Evolutionary conservation across 2,888 invertebrate genomes (phyloP).

Genomic region (Drosophila leonis): DNA sequence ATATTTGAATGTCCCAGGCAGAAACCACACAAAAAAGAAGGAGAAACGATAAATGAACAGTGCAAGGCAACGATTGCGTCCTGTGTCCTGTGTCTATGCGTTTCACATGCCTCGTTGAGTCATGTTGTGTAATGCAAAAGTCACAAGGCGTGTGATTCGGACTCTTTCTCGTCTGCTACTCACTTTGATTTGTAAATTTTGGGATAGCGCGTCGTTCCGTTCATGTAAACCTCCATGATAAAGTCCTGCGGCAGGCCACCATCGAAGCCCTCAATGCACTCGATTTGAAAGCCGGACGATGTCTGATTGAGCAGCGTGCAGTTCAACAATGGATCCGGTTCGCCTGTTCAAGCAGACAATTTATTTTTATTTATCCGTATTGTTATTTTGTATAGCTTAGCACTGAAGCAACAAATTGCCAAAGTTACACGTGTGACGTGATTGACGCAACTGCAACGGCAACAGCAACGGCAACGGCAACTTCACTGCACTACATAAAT

Average conservation of each 20-base stretch:
- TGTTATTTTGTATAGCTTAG: conserved; percentile 36
- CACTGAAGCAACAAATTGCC: conserved; percentile 67
- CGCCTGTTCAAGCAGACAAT: conserved; percentile 86
- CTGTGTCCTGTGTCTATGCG: conserved; percentile 32
- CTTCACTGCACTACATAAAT: conserved; percentile 13
- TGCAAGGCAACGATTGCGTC: conserved; percentile 16
- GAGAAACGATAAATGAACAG: conserved; percentile 63
- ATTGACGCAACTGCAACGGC: conserved; percentile 37
- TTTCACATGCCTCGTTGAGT: conserved; percentile 66
- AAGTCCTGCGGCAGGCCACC: conserved; percentile 91
- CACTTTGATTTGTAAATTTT: conserved; percentile 85
- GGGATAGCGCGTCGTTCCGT: conserved; percentile 85
- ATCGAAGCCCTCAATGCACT: conserved; percentile 91
- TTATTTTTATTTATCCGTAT: conserved; percentile 28
- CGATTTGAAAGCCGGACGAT: conserved; percentile 89
- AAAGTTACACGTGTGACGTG: conserved; percentile 48
- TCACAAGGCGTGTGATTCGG: conserved; percentile 75
- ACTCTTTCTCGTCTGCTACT: conserved; percentile 51
- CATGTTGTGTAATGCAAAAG: conserved; percentile 70
- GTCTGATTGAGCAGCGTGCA: conserved; percentile 91
- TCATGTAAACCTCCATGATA: conserved; percentile 89
- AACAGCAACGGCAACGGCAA: conserved; percentile 12
- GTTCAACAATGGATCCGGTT: conserved; percentile 90
- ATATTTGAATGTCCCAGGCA: conserved; percentile 64
- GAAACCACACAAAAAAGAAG: conserved; percentile 53